Percentiles rank a stretch among this genome's conserved stretches.
Conservation (phyloP, 2,888 invertebrate species). For the Pheosia tremula region DNA sequence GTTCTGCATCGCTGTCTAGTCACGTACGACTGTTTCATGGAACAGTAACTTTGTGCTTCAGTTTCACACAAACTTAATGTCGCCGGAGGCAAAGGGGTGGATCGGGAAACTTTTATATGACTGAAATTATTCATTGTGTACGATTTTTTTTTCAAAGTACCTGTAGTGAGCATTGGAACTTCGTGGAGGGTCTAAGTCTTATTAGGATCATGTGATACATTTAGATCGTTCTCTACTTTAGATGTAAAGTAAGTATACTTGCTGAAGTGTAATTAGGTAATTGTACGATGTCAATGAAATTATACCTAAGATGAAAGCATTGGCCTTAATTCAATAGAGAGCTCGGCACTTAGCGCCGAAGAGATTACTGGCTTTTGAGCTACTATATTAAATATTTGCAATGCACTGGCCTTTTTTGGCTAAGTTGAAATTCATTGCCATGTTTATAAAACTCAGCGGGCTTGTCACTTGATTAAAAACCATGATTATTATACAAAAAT, state of each 20-base stretch:
- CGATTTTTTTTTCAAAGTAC: not conserved
- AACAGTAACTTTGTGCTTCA: not conserved
- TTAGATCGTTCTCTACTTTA: not conserved
- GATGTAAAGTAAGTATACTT: not conserved
- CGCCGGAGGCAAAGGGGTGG: not conserved
- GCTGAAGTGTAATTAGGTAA: not conserved
- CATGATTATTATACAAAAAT: no score
- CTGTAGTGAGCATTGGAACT: no score
- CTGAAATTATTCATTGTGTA: not conserved
- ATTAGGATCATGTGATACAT: no score
- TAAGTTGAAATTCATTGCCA: no score
- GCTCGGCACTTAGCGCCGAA: not conserved
- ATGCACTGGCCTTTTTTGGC: no score
- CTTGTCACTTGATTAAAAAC: no score
- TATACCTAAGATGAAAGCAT: not conserved
- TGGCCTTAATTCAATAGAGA: not conserved
- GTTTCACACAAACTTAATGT: constrained; percentile 3
- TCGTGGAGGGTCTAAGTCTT: no score
- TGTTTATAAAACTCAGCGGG: no score
- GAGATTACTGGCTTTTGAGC: no score
- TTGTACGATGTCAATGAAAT: not conserved
- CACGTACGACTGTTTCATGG: constrained; percentile 1
- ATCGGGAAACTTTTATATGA: not conserved
- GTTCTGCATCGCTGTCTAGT: not conserved
- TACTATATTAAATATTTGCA: no score